These are phyloP conservation scores for Cephus pygmeus DNA, from an alignment of 2,888 invertebrate genomes.

Conservation along the genomic window DNA sequence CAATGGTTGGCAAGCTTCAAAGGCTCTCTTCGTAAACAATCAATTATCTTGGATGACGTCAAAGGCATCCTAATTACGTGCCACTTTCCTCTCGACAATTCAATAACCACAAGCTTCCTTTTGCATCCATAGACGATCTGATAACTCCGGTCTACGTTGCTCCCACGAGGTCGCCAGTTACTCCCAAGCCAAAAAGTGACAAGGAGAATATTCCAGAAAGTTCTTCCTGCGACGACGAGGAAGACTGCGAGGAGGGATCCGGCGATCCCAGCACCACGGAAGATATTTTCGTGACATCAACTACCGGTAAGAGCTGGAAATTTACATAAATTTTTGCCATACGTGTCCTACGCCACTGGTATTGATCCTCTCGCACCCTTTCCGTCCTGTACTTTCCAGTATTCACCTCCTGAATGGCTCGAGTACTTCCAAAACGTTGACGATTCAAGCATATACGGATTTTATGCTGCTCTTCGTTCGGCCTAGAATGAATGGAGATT, in stretches of 20 bases:
- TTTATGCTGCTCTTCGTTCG: neutral
- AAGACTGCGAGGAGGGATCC: slow-evolving; percentile 82
- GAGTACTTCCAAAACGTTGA: slow-evolving; percentile 2
- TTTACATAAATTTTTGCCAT: slow-evolving; percentile 59
- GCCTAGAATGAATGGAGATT: neutral
- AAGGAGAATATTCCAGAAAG: slow-evolving; percentile 55
- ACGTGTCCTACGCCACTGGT: slow-evolving; percentile 22
- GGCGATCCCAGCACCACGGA: slow-evolving; percentile 80
- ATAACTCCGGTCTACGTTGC: slow-evolving; percentile 93
- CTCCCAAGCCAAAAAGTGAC: slow-evolving; percentile 49
- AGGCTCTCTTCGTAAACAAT: neutral
- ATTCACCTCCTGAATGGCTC: neutral
- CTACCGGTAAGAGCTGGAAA: slow-evolving; percentile 49
- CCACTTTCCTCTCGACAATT: slow-evolving; percentile 1
- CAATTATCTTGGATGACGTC: neutral
- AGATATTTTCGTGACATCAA: slow-evolving; percentile 64
- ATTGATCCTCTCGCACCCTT: slow-evolving; percentile 29
- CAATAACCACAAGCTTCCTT: neutral
- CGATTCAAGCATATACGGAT: neutral
- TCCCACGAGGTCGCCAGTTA: slow-evolving; percentile 76
- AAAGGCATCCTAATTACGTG: slow-evolving; percentile 6
- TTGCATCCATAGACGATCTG: slow-evolving; percentile 76
- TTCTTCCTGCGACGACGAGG: slow-evolving; percentile 82
- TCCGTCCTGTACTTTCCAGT: slow-evolving; percentile 14
- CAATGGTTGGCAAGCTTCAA: neutral